Percentiles rank a stretch among this genome's conserved stretches.
phyloP scores from a whole-genome alignment of 2,797 vertebrate species.

The Syndactyla subalaris region DNA sequence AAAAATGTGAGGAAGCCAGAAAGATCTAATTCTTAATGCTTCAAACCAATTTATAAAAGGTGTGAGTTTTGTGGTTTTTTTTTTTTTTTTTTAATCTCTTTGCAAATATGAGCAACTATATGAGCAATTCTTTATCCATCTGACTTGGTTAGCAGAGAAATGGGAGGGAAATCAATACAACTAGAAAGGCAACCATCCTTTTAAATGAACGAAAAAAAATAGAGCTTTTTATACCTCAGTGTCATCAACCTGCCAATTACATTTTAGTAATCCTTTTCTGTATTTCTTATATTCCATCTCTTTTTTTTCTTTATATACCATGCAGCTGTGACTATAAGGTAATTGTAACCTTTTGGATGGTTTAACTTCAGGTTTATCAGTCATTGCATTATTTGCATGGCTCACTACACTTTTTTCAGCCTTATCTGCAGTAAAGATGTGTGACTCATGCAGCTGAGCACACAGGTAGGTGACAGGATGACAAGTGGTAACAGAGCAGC shows the following conservation, averaged over 20 bases:
- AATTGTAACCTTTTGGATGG: not conserved
- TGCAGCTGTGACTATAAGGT: not conserved
- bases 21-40: not conserved
- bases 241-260: not conserved
- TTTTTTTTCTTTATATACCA: not conserved
- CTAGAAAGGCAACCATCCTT: not conserved
- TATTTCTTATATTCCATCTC: not conserved
- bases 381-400: not conserved
- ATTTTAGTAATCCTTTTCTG: not conserved
- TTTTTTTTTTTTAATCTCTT: not conserved
- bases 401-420: not conserved
- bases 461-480: not conserved
- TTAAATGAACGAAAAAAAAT: not conserved
- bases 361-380: not conserved
- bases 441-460: not conserved
- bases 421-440: not conserved
- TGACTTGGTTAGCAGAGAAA: not conserved
- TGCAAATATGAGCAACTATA: not conserved
- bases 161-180: not conserved
- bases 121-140: not conserved
- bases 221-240: not conserved
- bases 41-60: not conserved
- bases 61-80: accelerated
- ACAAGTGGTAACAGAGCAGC: not conserved
- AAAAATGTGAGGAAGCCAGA: not conserved